A percentile compares a stretch with the other conserved stretches of the same genome.
Conservation (phyloP, 1,140 invertebrate genomes). For the Chrysopa pallens region DNA sequence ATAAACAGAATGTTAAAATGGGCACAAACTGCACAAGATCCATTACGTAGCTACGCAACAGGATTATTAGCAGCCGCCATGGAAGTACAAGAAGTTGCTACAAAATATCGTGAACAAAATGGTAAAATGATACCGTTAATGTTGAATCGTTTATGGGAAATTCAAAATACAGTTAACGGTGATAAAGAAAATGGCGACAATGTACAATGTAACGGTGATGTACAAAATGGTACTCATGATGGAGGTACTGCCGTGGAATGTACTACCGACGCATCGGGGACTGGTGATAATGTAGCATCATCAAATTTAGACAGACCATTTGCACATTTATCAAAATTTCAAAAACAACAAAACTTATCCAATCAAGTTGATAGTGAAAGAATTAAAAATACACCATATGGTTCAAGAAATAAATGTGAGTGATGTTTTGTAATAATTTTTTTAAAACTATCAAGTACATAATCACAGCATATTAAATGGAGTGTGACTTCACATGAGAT, state of each 20-base stretch:
- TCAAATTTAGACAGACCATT: constrained; percentile 29
- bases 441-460: too few relatives aligned
- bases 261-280: background rate
- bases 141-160: constrained; percentile 55
- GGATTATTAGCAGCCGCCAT: constrained; percentile 88
- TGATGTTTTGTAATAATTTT: too few relatives aligned
- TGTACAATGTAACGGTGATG: too few relatives aligned
- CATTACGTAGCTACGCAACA: constrained; percentile 83
- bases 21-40: constrained; percentile 74
- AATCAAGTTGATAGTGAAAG: too few relatives aligned
- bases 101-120: constrained; percentile 78
- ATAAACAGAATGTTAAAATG: constrained; percentile 71
- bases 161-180: background rate
- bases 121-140: constrained; percentile 70
- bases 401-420: too few relatives aligned
- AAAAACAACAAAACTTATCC: background rate
- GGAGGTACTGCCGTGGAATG: background rate
- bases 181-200: background rate
- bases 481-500: too few relatives aligned
- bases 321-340: constrained; percentile 29
- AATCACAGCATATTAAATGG: too few relatives aligned
- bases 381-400: too few relatives aligned
- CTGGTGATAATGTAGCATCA: background rate
- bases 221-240: too few relatives aligned
- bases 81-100: constrained; percentile 88